Evolutionary conservation across 2,113 vertebrate genomes (phyloP).

Genomic region (Poeciliopsis occidentalis): DNA sequence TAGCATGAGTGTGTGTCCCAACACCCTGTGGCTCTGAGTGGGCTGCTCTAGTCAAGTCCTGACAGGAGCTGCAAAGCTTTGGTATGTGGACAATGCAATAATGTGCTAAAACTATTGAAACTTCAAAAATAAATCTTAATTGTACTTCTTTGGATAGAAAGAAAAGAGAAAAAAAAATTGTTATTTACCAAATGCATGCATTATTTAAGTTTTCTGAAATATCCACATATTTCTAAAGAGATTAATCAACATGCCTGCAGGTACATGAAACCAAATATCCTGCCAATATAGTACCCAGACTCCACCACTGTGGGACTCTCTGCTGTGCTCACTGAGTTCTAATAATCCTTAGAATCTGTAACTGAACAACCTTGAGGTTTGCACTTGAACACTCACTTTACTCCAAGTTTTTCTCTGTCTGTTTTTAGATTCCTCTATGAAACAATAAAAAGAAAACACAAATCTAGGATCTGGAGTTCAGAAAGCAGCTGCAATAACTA

Average conservation of each 20-base stretch:
- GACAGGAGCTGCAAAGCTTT: constrained; percentile 53
- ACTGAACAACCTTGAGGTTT: not conserved
- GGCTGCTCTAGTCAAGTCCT: constrained; percentile 61
- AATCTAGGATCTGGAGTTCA: no score
- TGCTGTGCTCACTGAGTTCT: not conserved
- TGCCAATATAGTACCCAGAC: constrained; percentile 1
- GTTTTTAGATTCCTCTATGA: not conserved
- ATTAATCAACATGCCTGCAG: constrained; percentile 32
- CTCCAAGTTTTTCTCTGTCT: not conserved
- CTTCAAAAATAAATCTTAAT: not conserved
- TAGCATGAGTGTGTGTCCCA: constrained; percentile 29
- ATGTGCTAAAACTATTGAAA: not conserved
- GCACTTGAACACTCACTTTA: not conserved
- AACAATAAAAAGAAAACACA: not conserved
- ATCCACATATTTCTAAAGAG: not conserved
- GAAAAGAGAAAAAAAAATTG: no score
- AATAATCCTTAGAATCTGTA: not conserved
- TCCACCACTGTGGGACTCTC: not conserved
- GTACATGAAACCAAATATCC: constrained; percentile 33
- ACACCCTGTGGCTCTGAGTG: constrained; percentile 39
- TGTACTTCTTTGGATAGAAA: not conserved
- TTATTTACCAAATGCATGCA: not conserved
- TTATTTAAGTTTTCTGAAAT: not conserved
- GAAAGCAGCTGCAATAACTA: not conserved
- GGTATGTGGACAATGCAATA: constrained; percentile 38